Evolutionary conservation across 2,113 vertebrate species (phyloP).

Genomic region (Laticauda colubrina): DNA sequence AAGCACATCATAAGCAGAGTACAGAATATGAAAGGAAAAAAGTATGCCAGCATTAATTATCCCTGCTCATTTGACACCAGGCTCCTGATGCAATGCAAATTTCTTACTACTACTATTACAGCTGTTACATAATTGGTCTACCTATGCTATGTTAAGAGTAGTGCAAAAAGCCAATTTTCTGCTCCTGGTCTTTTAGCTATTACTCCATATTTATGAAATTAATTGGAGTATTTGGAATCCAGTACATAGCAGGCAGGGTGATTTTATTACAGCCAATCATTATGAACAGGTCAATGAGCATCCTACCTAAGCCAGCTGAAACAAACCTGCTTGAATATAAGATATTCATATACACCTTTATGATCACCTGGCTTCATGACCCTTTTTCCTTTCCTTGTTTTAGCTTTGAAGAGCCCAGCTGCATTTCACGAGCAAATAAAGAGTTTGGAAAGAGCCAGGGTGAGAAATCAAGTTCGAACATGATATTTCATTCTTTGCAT

Average conservation of each 20-base stretch:
- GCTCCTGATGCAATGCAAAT: background rate
- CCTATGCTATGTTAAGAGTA: background rate
- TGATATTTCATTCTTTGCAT: constrained; percentile 22
- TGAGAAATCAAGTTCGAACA: constrained; percentile 67
- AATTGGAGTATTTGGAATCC: background rate
- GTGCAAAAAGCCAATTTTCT: background rate
- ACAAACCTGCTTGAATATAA: background rate
- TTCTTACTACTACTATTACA: background rate
- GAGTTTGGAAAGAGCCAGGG: constrained; percentile 94
- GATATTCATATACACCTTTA: background rate
- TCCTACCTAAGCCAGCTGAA: background rate
- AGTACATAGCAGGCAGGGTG: background rate
- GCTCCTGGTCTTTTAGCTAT: background rate
- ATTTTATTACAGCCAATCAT: background rate
- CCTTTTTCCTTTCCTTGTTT: constrained; percentile 46
- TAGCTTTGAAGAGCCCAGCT: constrained; percentile 94
- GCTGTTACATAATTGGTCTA: background rate
- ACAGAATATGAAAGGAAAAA: background rate
- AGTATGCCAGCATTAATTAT: background rate
- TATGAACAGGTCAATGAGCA: background rate
- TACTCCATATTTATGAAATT: background rate
- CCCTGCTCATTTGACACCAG: background rate
- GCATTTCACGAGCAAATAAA: constrained; percentile 95
- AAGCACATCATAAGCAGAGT: background rate
- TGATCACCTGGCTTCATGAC: constrained; percentile 34